A percentile compares a stretch with the other conserved stretches of the same genome.
phyloP scores from a whole-genome alignment of 2,797 vertebrate genomes.

The Ctenopoma multispine region DNA sequence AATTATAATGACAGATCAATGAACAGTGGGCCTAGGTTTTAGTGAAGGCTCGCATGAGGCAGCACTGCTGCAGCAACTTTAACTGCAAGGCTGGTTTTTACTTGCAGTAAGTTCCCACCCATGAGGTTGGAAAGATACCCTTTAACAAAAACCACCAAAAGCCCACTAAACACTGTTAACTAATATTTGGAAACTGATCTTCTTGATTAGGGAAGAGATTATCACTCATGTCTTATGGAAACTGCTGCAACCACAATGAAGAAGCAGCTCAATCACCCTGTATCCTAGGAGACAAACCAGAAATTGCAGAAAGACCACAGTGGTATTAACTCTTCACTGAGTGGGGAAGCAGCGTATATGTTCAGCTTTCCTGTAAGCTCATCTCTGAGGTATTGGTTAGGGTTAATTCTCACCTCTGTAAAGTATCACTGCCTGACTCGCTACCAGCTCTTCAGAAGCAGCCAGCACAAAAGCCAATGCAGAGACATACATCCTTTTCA shows the following conservation, averaged over 20 bases:
- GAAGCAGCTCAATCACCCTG: neutral
- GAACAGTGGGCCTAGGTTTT: neutral
- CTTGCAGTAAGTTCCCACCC: neutral
- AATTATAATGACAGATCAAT: neutral
- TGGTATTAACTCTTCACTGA: conserved; percentile 6
- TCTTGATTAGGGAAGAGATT: neutral
- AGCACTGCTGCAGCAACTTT: neutral
- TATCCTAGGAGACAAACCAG: neutral
- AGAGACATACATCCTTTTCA: conserved; percentile 67
- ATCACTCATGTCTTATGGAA: conserved; percentile 14
- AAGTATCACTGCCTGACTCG: conserved; percentile 7
- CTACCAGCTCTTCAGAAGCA: conserved; percentile 33
- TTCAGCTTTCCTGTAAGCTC: conserved; percentile 67
- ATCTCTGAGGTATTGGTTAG: conserved; percentile 31
- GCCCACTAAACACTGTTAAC: neutral
- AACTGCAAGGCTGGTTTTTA: no score
- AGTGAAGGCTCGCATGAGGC: neutral
- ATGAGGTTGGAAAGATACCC: neutral
- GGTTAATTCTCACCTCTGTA: conserved; percentile 34
- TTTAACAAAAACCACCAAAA: conserved; percentile 20
- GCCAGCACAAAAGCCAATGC: conserved; percentile 45
- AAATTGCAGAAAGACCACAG: conserved; percentile 42
- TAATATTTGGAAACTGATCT: neutral
- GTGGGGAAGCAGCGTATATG: neutral
- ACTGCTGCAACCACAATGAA: conserved; percentile 35